These are phyloP conservation scores for Sebastes iracundus DNA, from an alignment of 2,797 vertebrate species.

Conservation along the genomic window DNA sequence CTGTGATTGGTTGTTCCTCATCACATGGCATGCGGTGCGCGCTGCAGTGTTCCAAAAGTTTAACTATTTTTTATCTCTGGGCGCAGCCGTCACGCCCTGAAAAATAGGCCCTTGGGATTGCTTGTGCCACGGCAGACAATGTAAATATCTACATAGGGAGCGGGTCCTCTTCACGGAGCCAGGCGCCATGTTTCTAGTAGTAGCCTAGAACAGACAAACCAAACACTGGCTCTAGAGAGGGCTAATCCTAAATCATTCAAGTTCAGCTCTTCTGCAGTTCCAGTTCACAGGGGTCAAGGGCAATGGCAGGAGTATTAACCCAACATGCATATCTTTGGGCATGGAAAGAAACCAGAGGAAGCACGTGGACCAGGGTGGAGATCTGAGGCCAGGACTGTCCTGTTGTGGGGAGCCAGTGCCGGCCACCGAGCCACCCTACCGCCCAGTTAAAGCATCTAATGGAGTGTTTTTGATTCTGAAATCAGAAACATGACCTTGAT, in stretches of 20 bases:
- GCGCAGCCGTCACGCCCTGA: too few species aligned
- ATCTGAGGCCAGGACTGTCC: background rate
- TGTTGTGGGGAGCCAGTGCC: background rate
- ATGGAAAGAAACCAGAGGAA: background rate
- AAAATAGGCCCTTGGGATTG: too few species aligned
- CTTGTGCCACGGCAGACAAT: too few species aligned
- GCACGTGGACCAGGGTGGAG: background rate
- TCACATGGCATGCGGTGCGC: too few species aligned
- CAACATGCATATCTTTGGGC: background rate
- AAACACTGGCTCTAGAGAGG: too few species aligned
- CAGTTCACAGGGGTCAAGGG: background rate
- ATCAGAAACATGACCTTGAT: constrained; percentile 5
- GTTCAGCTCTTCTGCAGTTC: background rate
- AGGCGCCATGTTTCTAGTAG: too few species aligned
- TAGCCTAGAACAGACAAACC: accelerated
- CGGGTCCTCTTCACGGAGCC: too few species aligned
- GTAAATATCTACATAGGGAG: too few species aligned
- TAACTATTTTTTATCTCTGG: accelerated
- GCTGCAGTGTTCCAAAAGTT: accelerated
- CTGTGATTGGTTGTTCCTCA: accelerated
- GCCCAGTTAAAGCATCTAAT: background rate
- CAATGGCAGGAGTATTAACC: background rate
- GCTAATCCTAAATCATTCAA: background rate
- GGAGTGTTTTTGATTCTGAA: constrained; percentile 6
- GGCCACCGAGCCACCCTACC: background rate